A percentile compares a stretch with the other conserved stretches of the same genome.
Conservation (phyloP, 92 coral and sea anemone species). For the Umimayanthus chanpuru region DNA sequence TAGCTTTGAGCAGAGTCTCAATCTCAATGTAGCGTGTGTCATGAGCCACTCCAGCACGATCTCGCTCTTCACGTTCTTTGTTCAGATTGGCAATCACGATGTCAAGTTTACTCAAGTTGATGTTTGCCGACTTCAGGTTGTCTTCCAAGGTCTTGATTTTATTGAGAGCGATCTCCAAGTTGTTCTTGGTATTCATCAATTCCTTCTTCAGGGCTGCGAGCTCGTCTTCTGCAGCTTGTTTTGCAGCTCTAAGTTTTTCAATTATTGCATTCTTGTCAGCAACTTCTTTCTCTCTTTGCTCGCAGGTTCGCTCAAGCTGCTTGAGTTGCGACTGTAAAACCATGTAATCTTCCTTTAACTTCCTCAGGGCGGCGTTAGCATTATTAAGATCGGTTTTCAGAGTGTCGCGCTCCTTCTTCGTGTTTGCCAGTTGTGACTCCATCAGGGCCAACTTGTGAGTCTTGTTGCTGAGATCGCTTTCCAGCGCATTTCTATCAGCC, state of each 20-base stretch:
- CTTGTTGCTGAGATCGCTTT: conserved; percentile 84
- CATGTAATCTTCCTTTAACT: conserved; percentile 76
- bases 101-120: conserved; percentile 75
- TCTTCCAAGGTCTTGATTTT: conserved; percentile 78
- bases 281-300: conserved; percentile 65
- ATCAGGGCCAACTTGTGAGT: conserved; percentile 74
- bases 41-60: conserved; percentile 72
- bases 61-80: conserved; percentile 84
- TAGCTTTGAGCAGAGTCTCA: conserved; percentile 83
- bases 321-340: conserved; percentile 61
- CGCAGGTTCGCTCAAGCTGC: conserved; percentile 67
- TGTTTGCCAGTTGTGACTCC: conserved; percentile 76
- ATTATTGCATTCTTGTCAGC: conserved; percentile 71
- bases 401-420: conserved; percentile 75
- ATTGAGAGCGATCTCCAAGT: conserved; percentile 72
- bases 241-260: conserved; percentile 67
- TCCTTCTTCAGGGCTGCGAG: conserved; percentile 73
- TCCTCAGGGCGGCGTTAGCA: conserved; percentile 60
- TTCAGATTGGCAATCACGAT: conserved; percentile 74
- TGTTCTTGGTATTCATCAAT: conserved; percentile 78
- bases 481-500: conserved; percentile 81
- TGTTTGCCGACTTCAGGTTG: conserved; percentile 67
- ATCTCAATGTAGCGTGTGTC: conserved; percentile 86
- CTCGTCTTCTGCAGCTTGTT: conserved; percentile 77
- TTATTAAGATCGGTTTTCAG: conserved; percentile 66